phyloP scores from a whole-genome alignment of 2,113 vertebrate genomes.

The Cettia cetti region DNA sequence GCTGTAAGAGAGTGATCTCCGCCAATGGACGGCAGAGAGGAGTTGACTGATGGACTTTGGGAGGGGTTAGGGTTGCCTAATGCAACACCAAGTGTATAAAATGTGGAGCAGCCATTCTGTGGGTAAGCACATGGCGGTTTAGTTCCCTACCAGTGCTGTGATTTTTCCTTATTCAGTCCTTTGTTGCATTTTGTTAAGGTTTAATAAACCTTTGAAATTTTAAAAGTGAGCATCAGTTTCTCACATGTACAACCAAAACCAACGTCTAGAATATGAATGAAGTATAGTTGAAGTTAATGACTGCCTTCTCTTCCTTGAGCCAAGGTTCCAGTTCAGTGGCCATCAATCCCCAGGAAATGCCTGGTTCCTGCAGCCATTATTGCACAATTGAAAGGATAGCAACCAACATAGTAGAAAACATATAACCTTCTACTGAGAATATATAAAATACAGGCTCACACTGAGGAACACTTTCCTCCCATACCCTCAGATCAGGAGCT shows the following conservation, averaged over 20 bases:
- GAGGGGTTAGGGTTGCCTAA: neutral
- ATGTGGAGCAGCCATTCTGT: neutral
- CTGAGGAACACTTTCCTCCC: neutral
- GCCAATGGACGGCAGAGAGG: neutral
- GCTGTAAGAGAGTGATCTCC: neutral
- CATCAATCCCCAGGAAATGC: constrained; percentile 5
- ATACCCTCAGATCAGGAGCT: neutral
- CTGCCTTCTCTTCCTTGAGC: neutral
- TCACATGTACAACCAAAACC: neutral
- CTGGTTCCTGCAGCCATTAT: neutral
- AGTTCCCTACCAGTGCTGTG: neutral
- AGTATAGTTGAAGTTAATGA: neutral
- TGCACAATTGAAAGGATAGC: constrained; percentile 4
- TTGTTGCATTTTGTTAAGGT: neutral
- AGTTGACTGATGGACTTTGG: neutral
- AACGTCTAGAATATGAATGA: neutral
- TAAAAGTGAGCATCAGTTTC: neutral
- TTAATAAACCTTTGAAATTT: neutral
- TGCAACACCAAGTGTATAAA: neutral
- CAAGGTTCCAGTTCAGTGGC: neutral
- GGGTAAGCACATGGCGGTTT: neutral
- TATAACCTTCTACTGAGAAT: neutral
- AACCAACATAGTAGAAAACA: neutral
- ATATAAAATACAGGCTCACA: neutral
- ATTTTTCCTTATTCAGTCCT: neutral